Conservation (phyloP, 2,888 invertebrate species). For the Neria commutata region DNA sequence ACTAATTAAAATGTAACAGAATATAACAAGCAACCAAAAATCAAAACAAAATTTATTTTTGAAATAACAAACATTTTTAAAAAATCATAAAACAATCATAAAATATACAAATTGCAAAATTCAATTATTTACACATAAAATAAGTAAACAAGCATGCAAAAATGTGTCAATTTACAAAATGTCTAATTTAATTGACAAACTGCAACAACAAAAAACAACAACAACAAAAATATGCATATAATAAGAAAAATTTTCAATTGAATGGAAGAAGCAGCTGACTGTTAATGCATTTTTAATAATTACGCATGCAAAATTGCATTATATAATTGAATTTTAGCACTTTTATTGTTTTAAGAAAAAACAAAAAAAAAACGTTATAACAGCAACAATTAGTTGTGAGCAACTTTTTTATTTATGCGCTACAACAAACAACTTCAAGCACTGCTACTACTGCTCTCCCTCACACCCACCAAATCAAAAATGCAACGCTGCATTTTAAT, state of each 20-base stretch:
- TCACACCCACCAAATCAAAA: no score
- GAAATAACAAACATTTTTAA: no score
- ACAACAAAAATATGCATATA: conserved; percentile 17
- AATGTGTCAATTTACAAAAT: neutral
- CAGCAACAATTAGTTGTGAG: no score
- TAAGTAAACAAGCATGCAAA: neutral
- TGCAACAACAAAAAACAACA: conserved; percentile 5
- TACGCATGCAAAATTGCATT: neutral
- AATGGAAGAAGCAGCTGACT: conserved; percentile 42
- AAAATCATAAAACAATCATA: conserved; percentile 1
- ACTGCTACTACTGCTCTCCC: no score
- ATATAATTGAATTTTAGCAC: no score
- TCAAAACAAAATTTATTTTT: conserved; percentile 12
- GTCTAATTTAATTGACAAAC: neutral
- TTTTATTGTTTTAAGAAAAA: no score
- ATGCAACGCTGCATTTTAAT: no score
- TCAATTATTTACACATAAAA: neutral
- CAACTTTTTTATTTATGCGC: no score
- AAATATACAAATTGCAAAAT: neutral
- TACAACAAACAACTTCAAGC: no score
- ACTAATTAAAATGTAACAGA: neutral
- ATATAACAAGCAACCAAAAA: conserved; percentile 4
- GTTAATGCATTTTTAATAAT: neutral
- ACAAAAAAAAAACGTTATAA: no score
- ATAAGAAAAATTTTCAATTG: conserved; percentile 46